phyloP scores from a whole-genome alignment of 1,140 invertebrate species.

The Bombus pyrosoma region DNA sequence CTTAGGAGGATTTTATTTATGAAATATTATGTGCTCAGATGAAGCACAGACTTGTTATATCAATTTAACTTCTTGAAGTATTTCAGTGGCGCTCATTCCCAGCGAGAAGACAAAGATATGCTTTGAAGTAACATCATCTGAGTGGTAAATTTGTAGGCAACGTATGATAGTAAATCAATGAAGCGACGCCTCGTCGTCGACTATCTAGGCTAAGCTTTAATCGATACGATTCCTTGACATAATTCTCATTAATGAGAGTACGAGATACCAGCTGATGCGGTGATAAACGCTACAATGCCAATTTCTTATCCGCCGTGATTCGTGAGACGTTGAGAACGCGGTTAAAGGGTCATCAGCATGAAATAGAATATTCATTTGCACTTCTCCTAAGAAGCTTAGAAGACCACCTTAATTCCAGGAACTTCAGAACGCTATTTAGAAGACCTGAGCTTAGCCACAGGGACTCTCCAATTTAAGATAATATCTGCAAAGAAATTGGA shows the following conservation, averaged over 20 bases:
- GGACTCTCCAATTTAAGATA: neutral
- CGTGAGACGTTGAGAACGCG: neutral
- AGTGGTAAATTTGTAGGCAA: neutral
- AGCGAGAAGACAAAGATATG: neutral
- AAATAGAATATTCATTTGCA: neutral
- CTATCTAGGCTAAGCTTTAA: constrained; percentile 25
- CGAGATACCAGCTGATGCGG: neutral
- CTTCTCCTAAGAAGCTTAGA: neutral
- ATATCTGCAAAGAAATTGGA: neutral
- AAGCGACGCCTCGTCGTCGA: neutral
- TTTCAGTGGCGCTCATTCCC: neutral
- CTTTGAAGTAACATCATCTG: neutral
- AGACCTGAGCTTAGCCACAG: neutral
- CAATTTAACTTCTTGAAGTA: constrained; percentile 14
- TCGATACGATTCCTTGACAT: constrained; percentile 45
- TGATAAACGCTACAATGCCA: neutral
- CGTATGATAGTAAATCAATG: neutral
- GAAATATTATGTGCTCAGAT: too few species aligned
- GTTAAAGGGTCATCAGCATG: neutral
- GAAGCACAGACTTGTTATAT: neutral
- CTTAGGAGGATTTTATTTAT: too few species aligned
- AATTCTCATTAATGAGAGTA: constrained; percentile 43
- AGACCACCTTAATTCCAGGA: neutral
- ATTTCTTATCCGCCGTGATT: neutral
- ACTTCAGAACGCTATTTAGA: neutral